These are phyloP conservation scores for Thaumatotibia leucotreta DNA, from an alignment of 1,140 invertebrate species.

Conservation along the genomic window DNA sequence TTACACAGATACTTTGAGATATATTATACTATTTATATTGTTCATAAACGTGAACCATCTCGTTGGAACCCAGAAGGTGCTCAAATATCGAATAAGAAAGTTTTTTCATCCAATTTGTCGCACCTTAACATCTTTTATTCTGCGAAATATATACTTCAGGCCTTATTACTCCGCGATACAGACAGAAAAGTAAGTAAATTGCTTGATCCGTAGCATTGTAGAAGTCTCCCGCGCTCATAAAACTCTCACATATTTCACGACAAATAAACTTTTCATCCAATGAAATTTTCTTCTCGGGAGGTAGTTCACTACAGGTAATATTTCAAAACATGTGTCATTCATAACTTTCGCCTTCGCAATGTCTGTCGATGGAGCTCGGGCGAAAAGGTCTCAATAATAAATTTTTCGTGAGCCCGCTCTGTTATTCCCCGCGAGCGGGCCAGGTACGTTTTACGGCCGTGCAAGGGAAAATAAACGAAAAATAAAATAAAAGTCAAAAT, in stretches of 20 bases:
- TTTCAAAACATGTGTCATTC: slow-evolving; percentile 77
- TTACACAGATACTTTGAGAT: background rate
- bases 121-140: slow-evolving; percentile 63
- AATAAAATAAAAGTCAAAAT: slow-evolving; percentile 76
- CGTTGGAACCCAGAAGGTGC: slow-evolving; percentile 25
- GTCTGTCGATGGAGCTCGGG: slow-evolving; percentile 72
- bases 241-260: slow-evolving; percentile 73
- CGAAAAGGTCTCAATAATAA: slow-evolving; percentile 76
- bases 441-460: slow-evolving; percentile 74
- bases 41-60: slow-evolving; percentile 18
- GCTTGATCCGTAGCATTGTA: slow-evolving; percentile 67
- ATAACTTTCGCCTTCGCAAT: slow-evolving; percentile 75
- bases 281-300: slow-evolving; percentile 64
- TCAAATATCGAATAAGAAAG: slow-evolving; percentile 47
- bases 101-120: slow-evolving; percentile 69
- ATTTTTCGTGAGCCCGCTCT: slow-evolving; percentile 72
- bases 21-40: background rate
- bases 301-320: slow-evolving; percentile 73
- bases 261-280: slow-evolving; percentile 73
- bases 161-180: slow-evolving; percentile 64
- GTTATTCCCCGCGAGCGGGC: slow-evolving; percentile 62
- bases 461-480: slow-evolving; percentile 75
- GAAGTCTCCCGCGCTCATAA: slow-evolving; percentile 64
- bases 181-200: slow-evolving; percentile 63
- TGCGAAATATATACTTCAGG: slow-evolving; percentile 37